Conservation (phyloP, 2,888 invertebrate genomes). For the Cephonodes hylas region DNA sequence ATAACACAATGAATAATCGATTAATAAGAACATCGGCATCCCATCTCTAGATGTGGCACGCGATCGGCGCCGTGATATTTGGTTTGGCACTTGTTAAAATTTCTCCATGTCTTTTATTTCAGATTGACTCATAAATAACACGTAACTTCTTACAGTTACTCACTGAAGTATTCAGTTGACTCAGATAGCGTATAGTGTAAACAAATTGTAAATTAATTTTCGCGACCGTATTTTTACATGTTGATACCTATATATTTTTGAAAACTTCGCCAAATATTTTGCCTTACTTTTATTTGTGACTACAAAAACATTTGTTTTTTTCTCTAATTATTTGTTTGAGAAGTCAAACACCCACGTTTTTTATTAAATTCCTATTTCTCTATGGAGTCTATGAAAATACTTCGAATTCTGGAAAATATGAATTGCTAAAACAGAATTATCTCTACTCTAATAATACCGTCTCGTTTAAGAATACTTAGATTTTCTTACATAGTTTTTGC, state of each 20-base stretch:
- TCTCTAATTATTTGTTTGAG: too few relatives aligned
- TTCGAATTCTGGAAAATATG: too few relatives aligned
- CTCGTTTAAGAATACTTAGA: too few relatives aligned
- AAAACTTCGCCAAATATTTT: background rate
- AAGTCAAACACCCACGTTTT: too few relatives aligned
- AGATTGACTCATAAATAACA: conserved; percentile 55
- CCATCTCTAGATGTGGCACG: conserved; percentile 20
- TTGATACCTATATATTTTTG: background rate
- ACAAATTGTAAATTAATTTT: conserved; percentile 17
- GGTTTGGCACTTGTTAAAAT: conserved; percentile 41
- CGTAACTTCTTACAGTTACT: conserved; percentile 52
- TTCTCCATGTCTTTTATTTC: conserved; percentile 46
- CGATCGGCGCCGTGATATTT: conserved; percentile 25
- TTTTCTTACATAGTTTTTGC: too few relatives aligned
- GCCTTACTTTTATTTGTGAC: too few relatives aligned
- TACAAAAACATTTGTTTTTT: too few relatives aligned
- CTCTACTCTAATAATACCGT: too few relatives aligned
- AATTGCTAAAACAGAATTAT: too few relatives aligned
- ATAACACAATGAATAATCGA: conserved; percentile 1
- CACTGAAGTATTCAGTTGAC: conserved; percentile 60
- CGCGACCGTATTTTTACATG: background rate
- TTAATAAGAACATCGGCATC: conserved; percentile 15
- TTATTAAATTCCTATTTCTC: too few relatives aligned
- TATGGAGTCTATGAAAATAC: too few relatives aligned
- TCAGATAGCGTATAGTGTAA: conserved; percentile 42